Conservation (phyloP, 64 coral and sea anemone genomes). For the Porites australiensis region DNA sequence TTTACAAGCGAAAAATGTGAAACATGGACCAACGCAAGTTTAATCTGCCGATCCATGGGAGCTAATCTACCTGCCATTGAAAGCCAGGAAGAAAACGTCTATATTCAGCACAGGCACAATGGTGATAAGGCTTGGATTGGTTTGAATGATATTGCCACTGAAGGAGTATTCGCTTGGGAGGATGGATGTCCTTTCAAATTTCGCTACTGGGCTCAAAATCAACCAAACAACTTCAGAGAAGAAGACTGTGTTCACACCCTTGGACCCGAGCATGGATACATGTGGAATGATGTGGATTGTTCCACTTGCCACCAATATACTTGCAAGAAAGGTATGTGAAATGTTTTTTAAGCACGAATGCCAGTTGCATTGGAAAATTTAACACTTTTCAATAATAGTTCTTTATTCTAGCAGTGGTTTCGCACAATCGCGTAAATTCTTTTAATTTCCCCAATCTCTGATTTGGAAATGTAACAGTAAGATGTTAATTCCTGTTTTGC, state of each 20-base stretch:
- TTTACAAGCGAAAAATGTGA: slow-evolving; percentile 41
- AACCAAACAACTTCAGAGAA: slow-evolving; percentile 26
- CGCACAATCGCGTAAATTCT: too few relatives aligned
- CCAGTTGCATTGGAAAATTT: too few relatives aligned
- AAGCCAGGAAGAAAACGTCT: slow-evolving; percentile 58
- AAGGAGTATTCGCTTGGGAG: slow-evolving; percentile 56
- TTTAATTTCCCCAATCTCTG: too few relatives aligned
- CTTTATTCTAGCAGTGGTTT: too few relatives aligned
- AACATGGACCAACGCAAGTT: not conserved
- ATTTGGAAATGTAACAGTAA: too few relatives aligned
- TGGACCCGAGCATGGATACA: not conserved
- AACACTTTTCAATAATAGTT: too few relatives aligned
- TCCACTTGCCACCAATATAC: slow-evolving; percentile 50
- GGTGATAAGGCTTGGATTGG: slow-evolving; percentile 57
- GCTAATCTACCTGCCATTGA: slow-evolving; percentile 51
- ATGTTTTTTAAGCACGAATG: too few relatives aligned
- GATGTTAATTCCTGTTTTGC: too few relatives aligned
- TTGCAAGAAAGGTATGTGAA: slow-evolving; percentile 50
- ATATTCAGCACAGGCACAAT: slow-evolving; percentile 52
- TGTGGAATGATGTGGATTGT: slow-evolving; percentile 58
- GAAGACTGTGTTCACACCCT: not conserved
- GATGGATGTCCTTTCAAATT: slow-evolving; percentile 29
- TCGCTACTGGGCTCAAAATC: slow-evolving; percentile 20
- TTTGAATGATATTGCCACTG: slow-evolving; percentile 37
- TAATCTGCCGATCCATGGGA: slow-evolving; percentile 7